Evolutionary conservation across 2,113 vertebrate species (phyloP).

Genomic region (Cryptotis parvus): DNA sequence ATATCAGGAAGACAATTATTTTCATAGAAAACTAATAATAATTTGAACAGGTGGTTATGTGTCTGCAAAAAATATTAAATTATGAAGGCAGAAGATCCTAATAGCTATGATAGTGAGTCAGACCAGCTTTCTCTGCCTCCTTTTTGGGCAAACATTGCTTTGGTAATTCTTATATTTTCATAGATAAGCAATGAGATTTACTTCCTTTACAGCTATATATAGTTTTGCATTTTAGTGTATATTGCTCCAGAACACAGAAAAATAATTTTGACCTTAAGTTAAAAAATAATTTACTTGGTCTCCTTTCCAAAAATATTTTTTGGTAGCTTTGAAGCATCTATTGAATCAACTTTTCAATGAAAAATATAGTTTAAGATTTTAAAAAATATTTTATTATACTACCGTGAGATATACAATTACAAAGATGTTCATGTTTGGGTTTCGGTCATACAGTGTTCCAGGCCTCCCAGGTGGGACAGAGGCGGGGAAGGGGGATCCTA

Average conservation of each 20-base stretch:
- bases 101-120: conserved; percentile 21
- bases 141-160: conserved; percentile 83
- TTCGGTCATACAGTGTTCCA: too few relatives aligned
- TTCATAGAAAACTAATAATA: conserved; percentile 56
- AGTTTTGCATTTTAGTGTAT: background rate
- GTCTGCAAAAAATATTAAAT: background rate
- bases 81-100: conserved; percentile 52
- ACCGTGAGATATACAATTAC: too few relatives aligned
- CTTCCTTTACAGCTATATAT: too few relatives aligned
- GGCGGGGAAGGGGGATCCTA: too few relatives aligned
- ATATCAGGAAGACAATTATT: conserved; percentile 57
- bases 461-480: too few relatives aligned
- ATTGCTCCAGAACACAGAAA: accelerated
- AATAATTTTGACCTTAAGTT: background rate
- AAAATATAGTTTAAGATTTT: conserved; percentile 60
- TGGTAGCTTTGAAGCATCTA: background rate
- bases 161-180: conserved; percentile 75
- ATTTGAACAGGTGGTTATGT: background rate
- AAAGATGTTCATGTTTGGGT: too few relatives aligned
- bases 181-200: background rate
- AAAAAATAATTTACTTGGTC: background rate
- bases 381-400: too few relatives aligned
- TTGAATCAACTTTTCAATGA: conserved; percentile 46
- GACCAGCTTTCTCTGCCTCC: conserved; percentile 75
- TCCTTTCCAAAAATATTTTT: conserved; percentile 39